Evolutionary conservation across 2,888 invertebrate species (phyloP), one percentile per base, ranked within the genome.

Genomic region (Andrena hattorfiana): DNA sequence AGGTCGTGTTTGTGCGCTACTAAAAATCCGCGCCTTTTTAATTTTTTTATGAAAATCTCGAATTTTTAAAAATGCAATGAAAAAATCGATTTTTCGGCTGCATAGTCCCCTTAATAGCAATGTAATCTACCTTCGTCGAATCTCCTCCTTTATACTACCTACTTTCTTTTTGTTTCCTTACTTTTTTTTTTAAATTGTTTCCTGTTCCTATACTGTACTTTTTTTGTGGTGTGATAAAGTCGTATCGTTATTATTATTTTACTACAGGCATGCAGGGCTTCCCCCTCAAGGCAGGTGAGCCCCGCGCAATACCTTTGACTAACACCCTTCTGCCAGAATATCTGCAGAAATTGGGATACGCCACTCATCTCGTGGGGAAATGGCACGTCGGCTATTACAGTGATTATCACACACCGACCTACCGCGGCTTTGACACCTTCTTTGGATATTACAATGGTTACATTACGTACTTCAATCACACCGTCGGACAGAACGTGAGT

Each of bases 391-490:
- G 95, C 2, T 95, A 95, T 90, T 94, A 94, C 81, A 92, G 93
- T 7, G 90, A 94, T 68, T 94, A 95, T 83, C 96, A 96, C 91
- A 96, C 97, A 6, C 98, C 98, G 0, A 95, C 95, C 0, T 94
- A 94, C 81, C 95, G 98, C 49, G 98, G 98, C 3, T 99, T 97
- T 91, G 96, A 97, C 87, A 95, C 96, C 5, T 97, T 98, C 92
- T 97, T 96, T 91, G 99, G 99, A 1, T 98, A 98, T 92, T 97
- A 97, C 95, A 97, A 96, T 80, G 98, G 97, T 1, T 96, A 95
- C 85, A 96, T 97, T 77, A 97, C 98, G 92, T 99, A 98, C 91
- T 97, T 96, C 90, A 96, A 97, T 89, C 96, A 96, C 79, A 95
- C 95, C 1, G 92, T 95, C 90, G 92, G 23, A 94, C 77, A 82